Percentiles rank a stretch among this genome's conserved stretches.
These are phyloP conservation scores for Siniperca undulata DNA, from an alignment of 2,797 vertebrate species.

Conservation along the genomic window DNA sequence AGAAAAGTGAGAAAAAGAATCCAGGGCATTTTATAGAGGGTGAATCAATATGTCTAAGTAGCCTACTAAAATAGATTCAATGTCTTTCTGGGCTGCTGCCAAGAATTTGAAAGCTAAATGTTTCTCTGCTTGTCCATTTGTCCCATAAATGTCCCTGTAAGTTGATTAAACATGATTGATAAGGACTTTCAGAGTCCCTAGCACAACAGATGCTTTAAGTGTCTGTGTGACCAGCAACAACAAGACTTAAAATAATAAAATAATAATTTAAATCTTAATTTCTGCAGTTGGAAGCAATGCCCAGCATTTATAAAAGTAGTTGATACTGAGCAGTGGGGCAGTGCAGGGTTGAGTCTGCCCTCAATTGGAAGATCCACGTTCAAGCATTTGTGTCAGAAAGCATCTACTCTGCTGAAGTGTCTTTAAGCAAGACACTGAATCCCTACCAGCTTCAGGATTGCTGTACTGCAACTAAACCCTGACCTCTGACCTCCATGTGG, in stretches of 20 bases:
- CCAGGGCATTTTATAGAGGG: conserved; percentile 47
- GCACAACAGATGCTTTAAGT: conserved; percentile 57
- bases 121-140: conserved; percentile 69
- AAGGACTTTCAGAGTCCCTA: conserved; percentile 59
- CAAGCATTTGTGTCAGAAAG: not conserved
- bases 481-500: conserved; percentile 47
- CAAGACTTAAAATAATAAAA: not conserved
- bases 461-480: conserved; percentile 42
- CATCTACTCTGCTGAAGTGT: conserved; percentile 11
- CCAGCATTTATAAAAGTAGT: not conserved
- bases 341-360: not conserved
- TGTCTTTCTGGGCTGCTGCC: conserved; percentile 70
- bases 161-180: conserved; percentile 83
- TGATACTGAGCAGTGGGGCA: not conserved
- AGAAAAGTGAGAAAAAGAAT: conserved; percentile 49
- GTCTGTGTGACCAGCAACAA: conserved; percentile 47
- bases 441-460: conserved; percentile 2
- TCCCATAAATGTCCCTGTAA: conserved; percentile 79
- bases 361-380: not conserved
- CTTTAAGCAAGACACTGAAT: conserved; percentile 28
- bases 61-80: conserved; percentile 60
- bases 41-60: conserved; percentile 73
- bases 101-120: conserved; percentile 58
- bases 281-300: conserved; percentile 7
- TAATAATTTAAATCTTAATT: not conserved